Conservation (phyloP, 2,888 invertebrate species). For the Tenthredo livida region DNA sequence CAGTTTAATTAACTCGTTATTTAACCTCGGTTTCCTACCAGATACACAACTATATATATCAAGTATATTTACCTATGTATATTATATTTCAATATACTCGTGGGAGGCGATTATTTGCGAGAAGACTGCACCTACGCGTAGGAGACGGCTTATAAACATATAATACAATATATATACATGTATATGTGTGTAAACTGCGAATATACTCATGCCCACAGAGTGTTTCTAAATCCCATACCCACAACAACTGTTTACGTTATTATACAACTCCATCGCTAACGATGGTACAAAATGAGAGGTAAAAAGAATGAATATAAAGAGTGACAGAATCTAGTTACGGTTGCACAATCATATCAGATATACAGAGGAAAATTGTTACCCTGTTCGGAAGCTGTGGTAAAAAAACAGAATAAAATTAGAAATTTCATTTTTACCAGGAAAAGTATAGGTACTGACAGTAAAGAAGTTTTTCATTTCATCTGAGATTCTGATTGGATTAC, state of each 20-base stretch:
- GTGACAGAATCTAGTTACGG: background rate
- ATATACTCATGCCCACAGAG: background rate
- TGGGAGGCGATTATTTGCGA: background rate
- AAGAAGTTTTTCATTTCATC: background rate
- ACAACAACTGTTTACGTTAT: background rate
- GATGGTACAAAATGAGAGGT: background rate
- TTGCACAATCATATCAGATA: background rate
- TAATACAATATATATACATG: too few species aligned
- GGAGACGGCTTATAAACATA: background rate
- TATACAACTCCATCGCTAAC: background rate
- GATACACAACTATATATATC: background rate
- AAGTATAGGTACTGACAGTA: background rate
- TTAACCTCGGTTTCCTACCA: constrained; percentile 56
- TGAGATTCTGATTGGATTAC: background rate
- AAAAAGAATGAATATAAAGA: too few species aligned
- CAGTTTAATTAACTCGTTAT: constrained; percentile 66
- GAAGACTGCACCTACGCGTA: background rate
- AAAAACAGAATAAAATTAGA: background rate
- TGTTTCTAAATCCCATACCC: background rate
- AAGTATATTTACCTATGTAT: constrained; percentile 15
- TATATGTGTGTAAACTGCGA: background rate
- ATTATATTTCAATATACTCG: background rate
- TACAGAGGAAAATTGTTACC: background rate
- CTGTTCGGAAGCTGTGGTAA: background rate
- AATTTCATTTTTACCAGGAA: background rate